Percentiles rank a stretch among this genome's conserved stretches.
Evolutionary conservation across 2,113 vertebrate species (phyloP).

Genomic region (Boleophthalmus pectinirostris): DNA sequence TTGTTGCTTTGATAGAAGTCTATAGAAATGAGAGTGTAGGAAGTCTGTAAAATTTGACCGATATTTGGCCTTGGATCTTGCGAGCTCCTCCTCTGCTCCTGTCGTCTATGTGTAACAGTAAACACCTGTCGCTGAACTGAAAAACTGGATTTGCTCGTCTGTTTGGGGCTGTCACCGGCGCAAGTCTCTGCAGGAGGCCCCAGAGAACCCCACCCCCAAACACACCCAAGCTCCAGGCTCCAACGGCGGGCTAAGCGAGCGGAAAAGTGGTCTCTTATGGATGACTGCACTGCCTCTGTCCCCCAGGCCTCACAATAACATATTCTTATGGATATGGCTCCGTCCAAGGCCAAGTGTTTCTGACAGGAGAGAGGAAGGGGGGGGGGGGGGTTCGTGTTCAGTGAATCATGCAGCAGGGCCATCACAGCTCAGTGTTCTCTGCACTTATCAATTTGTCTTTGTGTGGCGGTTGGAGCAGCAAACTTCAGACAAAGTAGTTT

Average conservation of each 20-base stretch:
- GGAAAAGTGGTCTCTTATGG: not conserved
- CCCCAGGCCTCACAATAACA: no score
- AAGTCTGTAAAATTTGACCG: no score
- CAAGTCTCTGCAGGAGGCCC: constrained; percentile 18
- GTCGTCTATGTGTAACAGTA: not conserved
- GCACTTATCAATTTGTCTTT: not conserved
- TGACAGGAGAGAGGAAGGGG: no score
- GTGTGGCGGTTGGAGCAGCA: not conserved
- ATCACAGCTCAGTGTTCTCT: constrained; percentile 1
- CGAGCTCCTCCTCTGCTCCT: not conserved
- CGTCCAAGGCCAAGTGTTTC: not conserved
- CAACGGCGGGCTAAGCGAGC: no score
- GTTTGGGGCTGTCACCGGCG: not conserved
- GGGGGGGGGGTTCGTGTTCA: not conserved
- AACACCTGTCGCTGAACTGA: not conserved
- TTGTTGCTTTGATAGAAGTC: no score
- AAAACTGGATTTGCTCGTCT: constrained; percentile 35
- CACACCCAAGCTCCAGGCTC: not conserved
- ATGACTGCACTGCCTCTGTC: not conserved
- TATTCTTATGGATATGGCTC: no score
- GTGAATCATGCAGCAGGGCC: constrained; percentile 7
- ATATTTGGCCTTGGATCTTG: not conserved
- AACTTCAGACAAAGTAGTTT: not conserved
- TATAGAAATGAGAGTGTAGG: no score
- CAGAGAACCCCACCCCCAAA: not conserved